Evolutionary conservation across 2,888 invertebrate genomes (phyloP).

Genomic region (Epirrhoe alternata): DNA sequence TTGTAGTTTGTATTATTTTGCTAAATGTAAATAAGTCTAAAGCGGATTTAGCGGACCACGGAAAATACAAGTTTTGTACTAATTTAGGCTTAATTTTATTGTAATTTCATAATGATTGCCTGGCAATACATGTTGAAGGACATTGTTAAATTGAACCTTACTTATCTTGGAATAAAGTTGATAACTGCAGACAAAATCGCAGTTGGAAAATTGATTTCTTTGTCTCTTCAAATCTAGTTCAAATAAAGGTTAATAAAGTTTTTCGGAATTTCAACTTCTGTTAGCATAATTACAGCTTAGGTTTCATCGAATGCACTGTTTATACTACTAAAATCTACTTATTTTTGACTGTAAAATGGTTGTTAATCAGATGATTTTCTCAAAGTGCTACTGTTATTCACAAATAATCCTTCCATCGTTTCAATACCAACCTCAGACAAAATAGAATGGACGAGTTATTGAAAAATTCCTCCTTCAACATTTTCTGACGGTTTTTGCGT

Average conservation of each 20-base stretch:
- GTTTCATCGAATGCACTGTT: constrained; percentile 40
- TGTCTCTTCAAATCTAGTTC: neutral
- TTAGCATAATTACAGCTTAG: constrained; percentile 31
- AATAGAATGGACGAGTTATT: too few species aligned
- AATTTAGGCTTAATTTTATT: constrained; percentile 46
- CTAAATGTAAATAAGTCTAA: constrained; percentile 60
- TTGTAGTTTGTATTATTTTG: constrained; percentile 33
- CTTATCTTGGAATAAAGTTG: neutral
- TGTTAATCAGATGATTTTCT: constrained; percentile 26
- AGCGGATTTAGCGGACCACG: constrained; percentile 68
- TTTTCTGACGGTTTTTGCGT: too few species aligned
- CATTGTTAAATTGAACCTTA: constrained; percentile 17
- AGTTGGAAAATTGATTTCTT: neutral
- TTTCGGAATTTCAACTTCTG: constrained; percentile 19
- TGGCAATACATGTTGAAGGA: constrained; percentile 35
- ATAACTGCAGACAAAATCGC: constrained; percentile 2
- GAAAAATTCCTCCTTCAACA: too few species aligned
- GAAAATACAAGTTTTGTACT: constrained; percentile 58
- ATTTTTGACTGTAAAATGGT: constrained; percentile 31
- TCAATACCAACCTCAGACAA: neutral
- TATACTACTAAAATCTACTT: constrained; percentile 26
- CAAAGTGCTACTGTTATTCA: constrained; percentile 28
- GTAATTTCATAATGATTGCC: constrained; percentile 39
- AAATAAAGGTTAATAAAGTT: constrained; percentile 13
- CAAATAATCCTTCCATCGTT: neutral